Evolutionary conservation across 1,140 invertebrate genomes (phyloP), one percentile per base, ranked within the genome.

Genomic region (Drosophila nannoptera): DNA sequence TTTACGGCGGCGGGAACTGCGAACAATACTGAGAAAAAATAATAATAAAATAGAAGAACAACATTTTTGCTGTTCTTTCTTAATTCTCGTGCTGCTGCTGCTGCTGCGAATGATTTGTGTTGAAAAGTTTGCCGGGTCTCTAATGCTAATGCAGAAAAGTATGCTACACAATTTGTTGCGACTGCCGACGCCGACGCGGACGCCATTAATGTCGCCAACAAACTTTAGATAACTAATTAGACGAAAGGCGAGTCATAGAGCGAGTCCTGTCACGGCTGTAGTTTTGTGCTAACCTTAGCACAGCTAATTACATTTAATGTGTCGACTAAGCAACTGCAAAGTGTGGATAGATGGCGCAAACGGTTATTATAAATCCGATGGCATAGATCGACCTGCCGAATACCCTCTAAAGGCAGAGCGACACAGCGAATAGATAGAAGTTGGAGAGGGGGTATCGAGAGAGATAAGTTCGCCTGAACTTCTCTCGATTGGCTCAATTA

Each of bases 251-350:
- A 69, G 32, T 53, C 64, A 43, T 50, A 45, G 52, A 49, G 38
- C 53, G 38, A 56, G 53, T 56, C 12, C 53, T 35, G 54, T 50
- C 36, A 63, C 60, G 56, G 42, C 70, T 63, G 62, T 83, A 82
- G 78, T 83, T 78, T 65, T 83, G 76, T 76, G 78, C 77, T 66
- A 83, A 83, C 80, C 80, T 83, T 84, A 86, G 80, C 81, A 77
- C 76, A 86, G 80, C 80, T 84, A 84, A 84, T 84, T 84, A 84
- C 80, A 80, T 84, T 84, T 84, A 84, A 84, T 84, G 80, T 80
- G 80, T 86, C 80, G 82, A 80, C 76, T 86, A 84, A 84, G 80
- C 80, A 84, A 83, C 72, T 83, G 49, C 64, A 67, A 66, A 66
- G 68, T 70, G 62, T 70, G 68, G 54, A 69, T 69, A 64, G 54